Base-by-base conservation (phyloP, 1,140 invertebrate genomes). In the Microvelia longipes region DNA sequence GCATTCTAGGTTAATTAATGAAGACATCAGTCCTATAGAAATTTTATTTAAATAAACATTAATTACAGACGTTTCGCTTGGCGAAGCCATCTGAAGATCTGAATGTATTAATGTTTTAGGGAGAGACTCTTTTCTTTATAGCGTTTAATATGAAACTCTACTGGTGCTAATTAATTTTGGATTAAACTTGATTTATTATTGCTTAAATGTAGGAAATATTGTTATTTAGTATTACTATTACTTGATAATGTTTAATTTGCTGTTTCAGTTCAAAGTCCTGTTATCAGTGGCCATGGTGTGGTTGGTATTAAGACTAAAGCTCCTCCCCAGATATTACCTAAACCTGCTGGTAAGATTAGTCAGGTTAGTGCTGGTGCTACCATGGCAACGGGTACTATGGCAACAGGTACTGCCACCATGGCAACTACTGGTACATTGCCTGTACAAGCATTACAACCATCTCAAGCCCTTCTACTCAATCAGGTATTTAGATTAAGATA, bases 401-500 rank as follows among this genome's bases (percentile, higher is more conserved):
- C 35, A 5, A 50, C 35, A 50, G 62, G 5, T 26, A 64, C 15
- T 64, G 24, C 25, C 25, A 26, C 62, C 24, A 64, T 25, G 11
- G 25, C 15, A 26, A 11, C 35, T 19, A 11, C 35, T 60, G 11
- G 19, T 60, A 11, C 35, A 11, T 25, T 26, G 11, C 62, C 62
- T 26, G 15, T 24, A 5, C 62, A 15, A 64, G 62, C 25, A 2
- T 2, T 26, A 15, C 62, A 26, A 64, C 62, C 62, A 5, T 64
- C 62, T 64, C 62, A 15, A 64, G 62, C 62, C 2, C 62, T 64
- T 64, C 62, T 64, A 13, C 62, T 64, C 24, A 64, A 64, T 64
- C 62, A 64, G 62, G 62, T 64, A 64, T 13, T 19, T 50, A 11
- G 19, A 50, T 11, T 50, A 50, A 19, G 35, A n/a, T n/a, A n/a